A percentile compares a stretch with the other conserved stretches of the same genome.
phyloP scores from a whole-genome alignment of 1,140 invertebrate species.

The Pseudomyrmex cubaensis region DNA sequence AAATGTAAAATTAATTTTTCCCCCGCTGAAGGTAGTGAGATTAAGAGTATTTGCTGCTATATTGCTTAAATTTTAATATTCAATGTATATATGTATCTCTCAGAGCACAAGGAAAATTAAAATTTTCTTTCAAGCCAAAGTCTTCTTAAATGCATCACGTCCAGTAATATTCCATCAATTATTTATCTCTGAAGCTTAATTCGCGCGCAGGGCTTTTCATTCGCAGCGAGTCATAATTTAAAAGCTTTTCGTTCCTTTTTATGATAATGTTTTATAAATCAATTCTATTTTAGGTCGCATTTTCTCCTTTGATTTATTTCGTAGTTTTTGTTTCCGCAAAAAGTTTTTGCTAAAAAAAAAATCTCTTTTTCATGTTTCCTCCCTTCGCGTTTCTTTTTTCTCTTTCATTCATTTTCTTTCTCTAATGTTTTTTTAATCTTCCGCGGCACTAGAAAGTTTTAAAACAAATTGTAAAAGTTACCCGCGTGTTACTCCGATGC shows the following conservation, averaged over 20 bases:
- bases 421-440: neutral
- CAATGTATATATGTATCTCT: neutral
- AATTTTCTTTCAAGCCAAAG: constrained; percentile 6
- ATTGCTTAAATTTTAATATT: constrained; percentile 35
- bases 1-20: neutral
- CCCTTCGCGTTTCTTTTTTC: neutral
- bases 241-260: constrained; percentile 18
- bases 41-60: neutral
- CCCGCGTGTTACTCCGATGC: neutral
- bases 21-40: neutral
- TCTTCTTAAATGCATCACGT: neutral
- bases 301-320: constrained; percentile 14
- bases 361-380: neutral
- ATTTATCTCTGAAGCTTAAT: constrained; percentile 25
- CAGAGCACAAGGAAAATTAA: neutral
- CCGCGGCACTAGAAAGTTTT: neutral
- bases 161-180: constrained; percentile 10
- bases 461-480: neutral
- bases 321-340: constrained; percentile 26
- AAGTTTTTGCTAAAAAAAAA: neutral
- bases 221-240: constrained; percentile 23
- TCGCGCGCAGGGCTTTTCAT: constrained; percentile 11
- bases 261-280: constrained; percentile 35
- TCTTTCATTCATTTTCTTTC: neutral
- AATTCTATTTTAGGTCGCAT: constrained; percentile 31